Evolutionary conservation across 2,113 vertebrate species (phyloP).

Genomic region (Chionomys nivalis): DNA sequence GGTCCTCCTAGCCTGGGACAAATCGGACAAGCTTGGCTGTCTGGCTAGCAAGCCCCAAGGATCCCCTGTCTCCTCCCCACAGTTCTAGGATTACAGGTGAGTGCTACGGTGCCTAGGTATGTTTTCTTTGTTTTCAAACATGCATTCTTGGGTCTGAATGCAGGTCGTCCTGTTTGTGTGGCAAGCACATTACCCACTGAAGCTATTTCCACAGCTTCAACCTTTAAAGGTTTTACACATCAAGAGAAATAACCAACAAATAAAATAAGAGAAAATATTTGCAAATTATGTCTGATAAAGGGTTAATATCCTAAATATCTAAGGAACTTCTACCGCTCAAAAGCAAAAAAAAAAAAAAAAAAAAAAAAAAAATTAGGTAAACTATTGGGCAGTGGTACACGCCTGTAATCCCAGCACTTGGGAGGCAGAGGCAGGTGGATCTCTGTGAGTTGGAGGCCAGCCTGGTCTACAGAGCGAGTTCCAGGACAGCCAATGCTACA

Average conservation of each 20-base stretch:
- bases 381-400: not conserved
- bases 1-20: not conserved
- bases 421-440: not conserved
- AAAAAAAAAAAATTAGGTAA: not conserved
- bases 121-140: not conserved
- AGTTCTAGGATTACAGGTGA: not conserved
- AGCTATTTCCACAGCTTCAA: not conserved
- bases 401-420: not conserved
- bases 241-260: not conserved
- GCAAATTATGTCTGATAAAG: not conserved
- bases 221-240: not conserved
- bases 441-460: not conserved
- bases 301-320: not conserved
- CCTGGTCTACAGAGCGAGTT: not conserved
- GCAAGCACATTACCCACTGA: not conserved
- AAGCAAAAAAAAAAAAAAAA: not conserved
- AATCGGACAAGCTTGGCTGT: not conserved
- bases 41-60: not conserved
- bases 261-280: not conserved
- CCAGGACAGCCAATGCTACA: not conserved
- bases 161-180: not conserved
- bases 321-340: not conserved
- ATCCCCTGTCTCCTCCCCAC: too few relatives aligned
- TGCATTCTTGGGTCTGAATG: not conserved
- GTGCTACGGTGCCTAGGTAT: not conserved